These are phyloP conservation scores for Parnassius mnemosyne DNA, from an alignment of 2,888 invertebrate species.

Conservation along the genomic window DNA sequence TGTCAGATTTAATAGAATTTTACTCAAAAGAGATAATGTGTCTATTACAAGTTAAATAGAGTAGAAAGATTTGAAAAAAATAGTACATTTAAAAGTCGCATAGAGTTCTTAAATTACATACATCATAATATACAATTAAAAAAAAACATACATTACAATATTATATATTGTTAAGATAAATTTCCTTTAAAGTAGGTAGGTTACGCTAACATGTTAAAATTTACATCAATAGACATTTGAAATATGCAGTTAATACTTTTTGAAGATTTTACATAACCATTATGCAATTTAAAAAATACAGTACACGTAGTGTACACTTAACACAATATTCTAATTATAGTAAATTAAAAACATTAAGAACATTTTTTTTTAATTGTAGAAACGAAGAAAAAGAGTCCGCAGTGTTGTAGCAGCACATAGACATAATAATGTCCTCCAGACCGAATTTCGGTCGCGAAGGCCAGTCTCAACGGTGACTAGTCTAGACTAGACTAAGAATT, in stretches of 20 bases:
- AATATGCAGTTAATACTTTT: background rate
- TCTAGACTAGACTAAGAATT: too few relatives aligned
- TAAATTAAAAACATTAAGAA: background rate
- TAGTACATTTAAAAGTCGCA: slow-evolving; percentile 13
- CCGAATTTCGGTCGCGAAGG: too few relatives aligned
- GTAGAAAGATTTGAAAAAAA: slow-evolving; percentile 13
- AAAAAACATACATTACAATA: too few relatives aligned
- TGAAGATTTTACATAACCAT: background rate
- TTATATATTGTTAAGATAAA: too few relatives aligned
- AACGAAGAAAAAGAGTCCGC: too few relatives aligned
- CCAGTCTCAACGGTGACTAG: too few relatives aligned
- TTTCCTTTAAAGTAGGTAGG: too few relatives aligned
- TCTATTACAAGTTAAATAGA: slow-evolving; percentile 6
- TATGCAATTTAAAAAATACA: slow-evolving; percentile 1
- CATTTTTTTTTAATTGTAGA: too few relatives aligned
- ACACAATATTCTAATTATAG: too few relatives aligned
- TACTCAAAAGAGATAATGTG: slow-evolving; percentile 10
- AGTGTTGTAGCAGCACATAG: too few relatives aligned
- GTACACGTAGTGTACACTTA: slow-evolving; percentile 5
- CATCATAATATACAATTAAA: background rate
- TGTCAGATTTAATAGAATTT: background rate
- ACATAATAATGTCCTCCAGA: too few relatives aligned
- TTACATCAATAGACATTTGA: background rate
- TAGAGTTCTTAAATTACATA: background rate
- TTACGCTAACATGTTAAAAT: background rate